Base-by-base conservation (phyloP, 2,888 invertebrate genomes). In the Metopia argyrocephala region DNA sequence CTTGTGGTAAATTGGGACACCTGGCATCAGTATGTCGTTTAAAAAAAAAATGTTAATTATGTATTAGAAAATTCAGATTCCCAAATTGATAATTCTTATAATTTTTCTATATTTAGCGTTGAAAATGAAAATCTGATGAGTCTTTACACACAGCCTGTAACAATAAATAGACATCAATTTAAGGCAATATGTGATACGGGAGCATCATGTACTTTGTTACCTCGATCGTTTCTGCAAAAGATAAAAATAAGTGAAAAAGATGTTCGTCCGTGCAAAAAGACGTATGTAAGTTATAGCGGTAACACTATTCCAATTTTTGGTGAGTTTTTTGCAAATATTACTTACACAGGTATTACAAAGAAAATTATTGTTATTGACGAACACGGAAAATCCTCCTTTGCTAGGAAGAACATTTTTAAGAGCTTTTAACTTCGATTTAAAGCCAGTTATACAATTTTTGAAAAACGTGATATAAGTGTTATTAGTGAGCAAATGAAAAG, bases 361-460 rank as follows among this genome's bases (percentile, higher is more conserved):
- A 50, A 2, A 5, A 50, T 64, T 28, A 20, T 64, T 64, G 25
- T 65, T 50, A 12, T 65, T 65, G 52, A 38, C 65, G n/a, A 54
- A 66, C 38, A 54, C 65, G 7, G 65, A 66, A 66, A 66, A 66
- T 5, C 52, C 65, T 6, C 65, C 65, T 31, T 65, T 65, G 50
- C 50, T 65, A 65, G 70, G 70, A 28, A 59, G 59, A 12, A 70
- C 48, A 23, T 70, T 73, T 73, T 54, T 64, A 46, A 74, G 64
- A 64, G 31, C 27, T 31, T 61, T 61, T 20, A 70, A 70, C n/a
- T 57, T 61, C 5, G 59, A 70, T n/a, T 48, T 70, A 25, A 46
- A 38, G 3, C 68, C 1, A n/a, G 3, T 70, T 2, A 57, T 48
- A 20, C 45, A 28, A n/a, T 59, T 59, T 28, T 59, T 50, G 7